These are phyloP conservation scores for Gymnothorax reevesii DNA, from an alignment of 2,797 vertebrate genomes.

Conservation along the genomic window DNA sequence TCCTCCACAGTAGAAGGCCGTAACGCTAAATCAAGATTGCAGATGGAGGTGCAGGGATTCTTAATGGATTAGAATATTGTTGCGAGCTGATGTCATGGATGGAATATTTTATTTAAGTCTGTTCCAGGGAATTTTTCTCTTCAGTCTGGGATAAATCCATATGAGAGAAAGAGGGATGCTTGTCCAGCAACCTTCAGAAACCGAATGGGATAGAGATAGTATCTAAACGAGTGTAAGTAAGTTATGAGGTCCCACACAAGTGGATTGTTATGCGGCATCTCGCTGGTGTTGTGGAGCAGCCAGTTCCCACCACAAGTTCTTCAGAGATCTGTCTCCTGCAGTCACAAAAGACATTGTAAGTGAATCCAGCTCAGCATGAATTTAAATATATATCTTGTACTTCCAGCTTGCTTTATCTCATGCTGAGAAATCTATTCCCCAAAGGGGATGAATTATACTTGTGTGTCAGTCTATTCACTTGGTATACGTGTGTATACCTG, in stretches of 20 bases:
- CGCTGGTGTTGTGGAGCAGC: background rate
- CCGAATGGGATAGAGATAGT: background rate
- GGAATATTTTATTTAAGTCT: background rate
- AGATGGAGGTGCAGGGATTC: background rate
- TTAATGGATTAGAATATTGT: background rate
- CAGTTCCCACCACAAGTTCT: background rate
- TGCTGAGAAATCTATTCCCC: background rate
- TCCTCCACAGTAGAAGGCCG: background rate
- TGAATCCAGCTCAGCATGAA: background rate
- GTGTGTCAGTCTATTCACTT: background rate
- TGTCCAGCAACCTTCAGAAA: background rate
- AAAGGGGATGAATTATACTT: background rate
- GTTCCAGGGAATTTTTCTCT: background rate
- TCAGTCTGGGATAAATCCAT: background rate
- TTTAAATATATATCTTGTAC: conserved; percentile 50
- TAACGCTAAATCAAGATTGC: background rate
- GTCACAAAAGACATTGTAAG: background rate
- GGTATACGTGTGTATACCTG: background rate
- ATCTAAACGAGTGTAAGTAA: background rate
- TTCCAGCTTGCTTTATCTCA: conserved; percentile 55
- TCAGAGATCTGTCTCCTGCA: conserved; percentile 1
- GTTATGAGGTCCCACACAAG: background rate
- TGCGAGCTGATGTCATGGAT: background rate
- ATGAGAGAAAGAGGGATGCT: background rate
- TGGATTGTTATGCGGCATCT: background rate